Evolutionary conservation across 1,140 invertebrate species (phyloP), one percentile per base, ranked within the genome.

Genomic region (Saccostrea echinata): DNA sequence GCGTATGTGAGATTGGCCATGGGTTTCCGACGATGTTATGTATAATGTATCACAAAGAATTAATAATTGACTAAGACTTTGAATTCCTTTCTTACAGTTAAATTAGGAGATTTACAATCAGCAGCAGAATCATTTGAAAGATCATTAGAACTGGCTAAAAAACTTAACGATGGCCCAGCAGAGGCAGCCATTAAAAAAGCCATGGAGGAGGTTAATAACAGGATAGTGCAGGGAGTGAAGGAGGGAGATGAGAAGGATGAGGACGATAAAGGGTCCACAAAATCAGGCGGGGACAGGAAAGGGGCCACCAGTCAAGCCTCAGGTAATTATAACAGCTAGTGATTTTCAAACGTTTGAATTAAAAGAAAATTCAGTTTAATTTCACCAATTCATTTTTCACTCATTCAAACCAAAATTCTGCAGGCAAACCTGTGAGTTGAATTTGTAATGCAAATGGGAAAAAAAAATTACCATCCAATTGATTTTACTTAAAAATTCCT

Each of bases 171-270:
- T 86, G 87, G 85, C 52, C 89, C 91, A 80, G 93, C 93, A 43
- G 91, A 93, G 82, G 68, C 85, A 51, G 94, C 94, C 27, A 94
- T 94, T 80, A 92, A 91, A 55, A 93, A 92, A 88, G 94, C 94
- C 8, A 76, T 94, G 55, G 93, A 94, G 24, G 94, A 94, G 53
- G 91, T 94, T 33, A 93, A 93, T 84, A 84, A 88, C 84, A 89
- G 90, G 85, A 90, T 91, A 55, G 92, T 90, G n/a, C 80, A 84
- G 84, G 91, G 89, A 61, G 89, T 88, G 8, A 89, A 90, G 55
- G 92, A 91, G 30, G 90, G 84, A 18, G 90, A 91, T 3, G 90
- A 90, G 9, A 87, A 81, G n/a, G 88, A 87, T 16, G 85, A 84
- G 21, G 84, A 83, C 1, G 87, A 81, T n/a, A 84, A 24, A 30